Conservation (phyloP, 2,888 invertebrate species). For the Drosophila leonis region DNA sequence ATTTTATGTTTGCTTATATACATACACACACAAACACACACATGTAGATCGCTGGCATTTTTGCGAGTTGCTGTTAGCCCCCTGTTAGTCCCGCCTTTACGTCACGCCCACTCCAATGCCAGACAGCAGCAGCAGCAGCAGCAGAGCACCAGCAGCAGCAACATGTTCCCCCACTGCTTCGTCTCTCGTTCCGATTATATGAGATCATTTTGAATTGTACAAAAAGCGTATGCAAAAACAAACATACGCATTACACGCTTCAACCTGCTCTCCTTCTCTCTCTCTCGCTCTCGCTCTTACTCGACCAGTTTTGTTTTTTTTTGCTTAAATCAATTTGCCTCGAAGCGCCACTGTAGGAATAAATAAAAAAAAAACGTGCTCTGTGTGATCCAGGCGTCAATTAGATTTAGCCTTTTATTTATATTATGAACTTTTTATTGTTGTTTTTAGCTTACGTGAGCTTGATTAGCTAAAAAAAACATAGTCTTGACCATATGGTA, state of each 20-base stretch:
- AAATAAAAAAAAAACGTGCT: constrained; percentile 63
- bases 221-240: constrained; percentile 59
- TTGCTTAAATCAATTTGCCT: constrained; percentile 25
- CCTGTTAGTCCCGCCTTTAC: constrained; percentile 14
- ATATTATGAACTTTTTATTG: constrained; percentile 25
- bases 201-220: constrained; percentile 75
- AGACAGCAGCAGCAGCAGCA: constrained; percentile 50
- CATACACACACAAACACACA: background rate
- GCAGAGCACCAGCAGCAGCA: constrained; percentile 43
- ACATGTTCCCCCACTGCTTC: constrained; percentile 66
- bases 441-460: constrained; percentile 67
- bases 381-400: constrained; percentile 62
- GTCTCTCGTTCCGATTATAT: constrained; percentile 69
- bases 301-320: constrained; percentile 22
- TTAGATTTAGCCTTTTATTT: constrained; percentile 71
- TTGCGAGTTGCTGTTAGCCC: constrained; percentile 42
- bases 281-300: constrained; percentile 23
- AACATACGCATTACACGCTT: constrained; percentile 47
- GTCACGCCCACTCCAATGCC: constrained; percentile 65
- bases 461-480: constrained; percentile 45
- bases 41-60: constrained; percentile 52
- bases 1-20: constrained; percentile 67
- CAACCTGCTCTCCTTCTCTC: constrained; percentile 1
- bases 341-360: constrained; percentile 40
- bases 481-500: constrained; percentile 70